Conservation (phyloP, 2,113 vertebrate genomes). For the Eurypyga helias region DNA sequence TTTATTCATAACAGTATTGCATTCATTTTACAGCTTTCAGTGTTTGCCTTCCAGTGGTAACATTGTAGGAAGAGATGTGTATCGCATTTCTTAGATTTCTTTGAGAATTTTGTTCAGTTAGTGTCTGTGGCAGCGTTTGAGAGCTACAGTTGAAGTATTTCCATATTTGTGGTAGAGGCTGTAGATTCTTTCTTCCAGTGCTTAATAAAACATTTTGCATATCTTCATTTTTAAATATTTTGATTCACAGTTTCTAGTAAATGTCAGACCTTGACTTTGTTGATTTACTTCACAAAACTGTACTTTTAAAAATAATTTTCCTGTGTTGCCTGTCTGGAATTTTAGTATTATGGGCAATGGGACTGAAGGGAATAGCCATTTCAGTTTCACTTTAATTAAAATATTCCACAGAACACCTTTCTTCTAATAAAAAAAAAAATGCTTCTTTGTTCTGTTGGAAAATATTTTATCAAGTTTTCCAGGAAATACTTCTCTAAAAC, state of each 20-base stretch:
- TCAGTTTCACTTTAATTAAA: background rate
- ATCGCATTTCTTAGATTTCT: accelerated
- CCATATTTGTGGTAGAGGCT: background rate
- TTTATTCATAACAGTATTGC: background rate
- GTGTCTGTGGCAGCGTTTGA: background rate
- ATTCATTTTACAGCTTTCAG: background rate
- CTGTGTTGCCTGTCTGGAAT: background rate
- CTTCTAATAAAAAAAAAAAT: background rate
- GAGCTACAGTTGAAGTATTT: background rate
- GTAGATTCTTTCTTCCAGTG: background rate
- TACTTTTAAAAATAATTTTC: background rate
- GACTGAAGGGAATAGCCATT: background rate
- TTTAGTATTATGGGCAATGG: background rate
- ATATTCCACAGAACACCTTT: background rate
- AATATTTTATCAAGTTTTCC: background rate
- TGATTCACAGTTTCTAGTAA: background rate
- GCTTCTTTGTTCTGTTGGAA: background rate
- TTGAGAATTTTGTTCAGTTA: background rate
- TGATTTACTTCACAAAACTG: background rate
- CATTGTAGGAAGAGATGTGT: background rate
- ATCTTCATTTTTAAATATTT: background rate
- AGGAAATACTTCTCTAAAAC: background rate
- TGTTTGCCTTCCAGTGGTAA: background rate
- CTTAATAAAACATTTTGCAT: background rate
- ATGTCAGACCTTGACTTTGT: background rate